Evolutionary conservation across 2,888 invertebrate genomes (phyloP).

Genomic region (Drosophila mimetica): DNA sequence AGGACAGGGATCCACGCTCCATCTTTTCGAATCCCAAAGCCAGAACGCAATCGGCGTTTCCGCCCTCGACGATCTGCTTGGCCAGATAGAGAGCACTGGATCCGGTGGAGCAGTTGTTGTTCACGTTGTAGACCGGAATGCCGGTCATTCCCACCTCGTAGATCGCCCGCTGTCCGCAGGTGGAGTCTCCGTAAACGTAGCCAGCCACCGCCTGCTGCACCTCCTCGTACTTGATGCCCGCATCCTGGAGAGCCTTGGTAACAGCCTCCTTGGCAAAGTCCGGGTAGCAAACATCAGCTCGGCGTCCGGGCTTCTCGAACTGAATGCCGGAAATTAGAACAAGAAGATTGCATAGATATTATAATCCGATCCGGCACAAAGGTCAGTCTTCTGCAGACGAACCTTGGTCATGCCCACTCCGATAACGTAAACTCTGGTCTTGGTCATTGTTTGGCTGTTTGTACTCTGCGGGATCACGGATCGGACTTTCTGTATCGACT

Average conservation of each 20-base stretch:
- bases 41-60: constrained; percentile 93
- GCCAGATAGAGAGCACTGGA: constrained; percentile 95
- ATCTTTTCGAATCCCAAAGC: constrained; percentile 99
- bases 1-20: constrained; percentile 94
- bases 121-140: constrained; percentile 98
- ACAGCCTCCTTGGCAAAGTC: constrained; percentile 97
- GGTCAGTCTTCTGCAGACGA: constrained; percentile 62
- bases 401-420: constrained; percentile 99
- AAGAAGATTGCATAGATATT: not conserved
- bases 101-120: constrained; percentile 99
- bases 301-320: constrained; percentile 96
- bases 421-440: constrained; percentile 91
- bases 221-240: constrained; percentile 89
- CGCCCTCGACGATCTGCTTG: constrained; percentile 96
- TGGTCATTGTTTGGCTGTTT: constrained; percentile 68
- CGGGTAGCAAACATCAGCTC: constrained; percentile 95
- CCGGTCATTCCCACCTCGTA: constrained; percentile 98
- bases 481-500: constrained; percentile 24
- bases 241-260: constrained; percentile 93
- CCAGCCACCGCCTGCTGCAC: constrained; percentile 96
- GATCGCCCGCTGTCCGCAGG: constrained; percentile 96
- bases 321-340: constrained; percentile 81
- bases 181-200: constrained; percentile 98
- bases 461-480: constrained; percentile 4
- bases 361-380: constrained; percentile 42